Percentiles rank a stretch among this genome's conserved stretches.
These are phyloP conservation scores for Pocillopora verrucosa DNA, from an alignment of 64 coral and sea anemone species.

Conservation along the genomic window DNA sequence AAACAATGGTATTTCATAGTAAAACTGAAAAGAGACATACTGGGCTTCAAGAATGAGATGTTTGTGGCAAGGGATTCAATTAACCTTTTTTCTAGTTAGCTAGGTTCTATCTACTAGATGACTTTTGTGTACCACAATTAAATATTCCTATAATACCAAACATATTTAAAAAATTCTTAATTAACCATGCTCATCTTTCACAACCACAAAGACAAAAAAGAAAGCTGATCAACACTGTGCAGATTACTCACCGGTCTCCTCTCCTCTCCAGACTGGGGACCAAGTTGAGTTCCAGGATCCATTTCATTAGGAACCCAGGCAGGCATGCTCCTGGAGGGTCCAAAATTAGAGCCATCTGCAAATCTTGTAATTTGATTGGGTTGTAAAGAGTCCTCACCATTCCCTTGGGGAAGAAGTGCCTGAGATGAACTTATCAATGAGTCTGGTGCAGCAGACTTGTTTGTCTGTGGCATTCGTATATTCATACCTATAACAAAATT, in stretches of 20 bases:
- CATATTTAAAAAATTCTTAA: not conserved
- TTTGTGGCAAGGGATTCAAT: no score
- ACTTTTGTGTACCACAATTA: no score
- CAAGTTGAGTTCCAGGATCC: not conserved
- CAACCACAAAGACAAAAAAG: not conserved
- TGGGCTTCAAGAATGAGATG: no score
- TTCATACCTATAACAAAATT: conserved; percentile 43
- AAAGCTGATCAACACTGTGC: not conserved
- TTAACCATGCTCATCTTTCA: not conserved
- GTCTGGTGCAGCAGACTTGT: not conserved
- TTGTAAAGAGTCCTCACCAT: not conserved
- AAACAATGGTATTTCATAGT: no score
- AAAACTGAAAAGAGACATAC: no score
- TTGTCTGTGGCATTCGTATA: conserved; percentile 44
- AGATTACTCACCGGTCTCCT: conserved; percentile 15
- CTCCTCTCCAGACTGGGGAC: conserved; percentile 1
- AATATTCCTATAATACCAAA: no score
- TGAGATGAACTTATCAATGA: not conserved
- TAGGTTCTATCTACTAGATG: no score
- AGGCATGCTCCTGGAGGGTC: conserved; percentile 16
- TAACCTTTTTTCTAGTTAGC: no score
- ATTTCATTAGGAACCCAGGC: conserved; percentile 9
- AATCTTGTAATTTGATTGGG: not conserved
- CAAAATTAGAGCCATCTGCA: not conserved
- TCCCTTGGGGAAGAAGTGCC: not conserved